These are phyloP conservation scores for Tupaia tana DNA, from an alignment of 2,113 vertebrate genomes.

Conservation along the genomic window DNA sequence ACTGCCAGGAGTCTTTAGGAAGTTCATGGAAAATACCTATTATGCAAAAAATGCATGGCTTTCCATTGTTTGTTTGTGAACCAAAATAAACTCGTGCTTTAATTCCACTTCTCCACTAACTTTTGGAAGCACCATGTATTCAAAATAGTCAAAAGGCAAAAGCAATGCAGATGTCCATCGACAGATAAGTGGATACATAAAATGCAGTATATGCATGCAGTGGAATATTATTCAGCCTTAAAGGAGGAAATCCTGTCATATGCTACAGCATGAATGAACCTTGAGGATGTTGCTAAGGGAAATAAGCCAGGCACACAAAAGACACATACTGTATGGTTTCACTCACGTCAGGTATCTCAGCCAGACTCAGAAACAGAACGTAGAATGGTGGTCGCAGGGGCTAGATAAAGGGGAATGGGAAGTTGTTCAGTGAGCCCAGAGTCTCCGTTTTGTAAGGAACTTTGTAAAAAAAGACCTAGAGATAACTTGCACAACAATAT, in stretches of 20 bases:
- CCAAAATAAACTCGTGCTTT: too few species aligned
- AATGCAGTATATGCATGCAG: neutral
- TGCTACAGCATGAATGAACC: neutral
- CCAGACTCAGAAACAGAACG: neutral
- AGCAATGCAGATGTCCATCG: neutral
- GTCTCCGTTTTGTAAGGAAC: constrained; percentile 16
- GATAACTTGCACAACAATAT: neutral
- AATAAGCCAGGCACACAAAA: neutral
- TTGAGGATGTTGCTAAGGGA: neutral
- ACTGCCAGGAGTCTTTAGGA: neutral
- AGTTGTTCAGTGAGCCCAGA: neutral
- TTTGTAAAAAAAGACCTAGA: neutral
- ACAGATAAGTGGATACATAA: neutral
- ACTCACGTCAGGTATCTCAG: neutral
- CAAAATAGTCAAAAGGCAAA: neutral
- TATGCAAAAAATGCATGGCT: too few species aligned
- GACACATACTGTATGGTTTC: neutral
- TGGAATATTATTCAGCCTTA: constrained; percentile 35
- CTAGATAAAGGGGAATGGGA: neutral
- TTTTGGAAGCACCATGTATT: neutral
- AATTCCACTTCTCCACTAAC: too few species aligned
- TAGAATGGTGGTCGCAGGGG: neutral
- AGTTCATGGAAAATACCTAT: too few species aligned
- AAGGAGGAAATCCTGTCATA: neutral
- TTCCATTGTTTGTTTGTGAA: too few species aligned